Base-by-base conservation (phyloP, 2,797 vertebrate genomes). In the Aratinga solstitialis region DNA sequence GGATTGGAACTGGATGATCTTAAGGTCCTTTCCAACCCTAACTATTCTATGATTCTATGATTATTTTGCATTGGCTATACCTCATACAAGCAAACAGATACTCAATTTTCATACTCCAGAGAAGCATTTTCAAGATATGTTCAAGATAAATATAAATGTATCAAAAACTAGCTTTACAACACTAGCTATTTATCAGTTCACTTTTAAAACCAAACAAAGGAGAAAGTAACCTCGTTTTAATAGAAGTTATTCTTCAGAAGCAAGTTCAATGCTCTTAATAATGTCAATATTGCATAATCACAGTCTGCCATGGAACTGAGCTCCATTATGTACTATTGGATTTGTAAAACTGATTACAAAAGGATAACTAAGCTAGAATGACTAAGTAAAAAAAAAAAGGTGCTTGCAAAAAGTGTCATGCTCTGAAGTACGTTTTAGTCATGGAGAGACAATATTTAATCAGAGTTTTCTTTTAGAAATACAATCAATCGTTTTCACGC, bases 21-120 rank as follows among this genome's bases (percentile, higher is more conserved):
- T 58, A 34, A 59, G n/a, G 23, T 36, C 34, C 34, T 36, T 59
- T 59, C 34, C 56, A 59, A 17, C 15, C 23, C 23, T 17, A 59
- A 59, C 56, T 36, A 26, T 36, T 59, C 56, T 5, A 24, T 5
- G n/a, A 23, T 58, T 58, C 56, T 58, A 58, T 24, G 15, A 59
- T 59, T 65, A 72, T 54, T 92, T 96, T 61, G 48, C 74, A 93
- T 91, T 97, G 94, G 36, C 73, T 84, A 68, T 97, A 79, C 53
- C n/a, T 58, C 78, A 59, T n/a, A 30, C 8, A 65, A 82, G 56
- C 42, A 81, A 65, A 69, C 6, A 95, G 43, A 80, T 42, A 76
- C 21, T 50, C 23, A 45, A 73, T 91, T 40, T 93, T 85, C 76
- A 54, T 65, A 50, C 45, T 82, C 12, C 68, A 94, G 61, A 63